Conservation (phyloP, 2,888 invertebrate genomes). For the Macaria notata region DNA sequence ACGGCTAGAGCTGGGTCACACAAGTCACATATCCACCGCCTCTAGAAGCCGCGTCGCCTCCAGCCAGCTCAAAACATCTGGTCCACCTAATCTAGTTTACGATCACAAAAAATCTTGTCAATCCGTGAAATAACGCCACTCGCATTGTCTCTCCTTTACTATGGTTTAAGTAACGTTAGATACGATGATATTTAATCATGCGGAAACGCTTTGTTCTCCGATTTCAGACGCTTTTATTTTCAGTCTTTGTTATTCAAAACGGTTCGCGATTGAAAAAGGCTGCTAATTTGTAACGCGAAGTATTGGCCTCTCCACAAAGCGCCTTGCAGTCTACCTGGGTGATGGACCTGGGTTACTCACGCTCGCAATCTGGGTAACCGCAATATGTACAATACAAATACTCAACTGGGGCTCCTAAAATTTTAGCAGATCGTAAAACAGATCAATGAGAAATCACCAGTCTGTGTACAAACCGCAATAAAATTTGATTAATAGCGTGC, state of each 20-base stretch:
- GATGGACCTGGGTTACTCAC: constrained; percentile 33
- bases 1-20: constrained; percentile 22
- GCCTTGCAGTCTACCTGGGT: constrained; percentile 53
- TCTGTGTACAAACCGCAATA: constrained; percentile 32
- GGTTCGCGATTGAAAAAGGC: constrained; percentile 13
- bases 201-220: constrained; percentile 18
- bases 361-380: constrained; percentile 35
- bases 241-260: constrained; percentile 23
- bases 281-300: constrained; percentile 26
- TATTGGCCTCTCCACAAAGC: constrained; percentile 39
- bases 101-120: constrained; percentile 9
- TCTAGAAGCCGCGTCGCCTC: constrained; percentile 14
- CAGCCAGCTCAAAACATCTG: constrained; percentile 11
- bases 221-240: constrained; percentile 29
- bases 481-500: constrained; percentile 35
- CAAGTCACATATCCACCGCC: neutral
- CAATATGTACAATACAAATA: constrained; percentile 33
- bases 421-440: constrained; percentile 46
- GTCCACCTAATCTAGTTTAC: constrained; percentile 14
- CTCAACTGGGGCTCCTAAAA: constrained; percentile 29
- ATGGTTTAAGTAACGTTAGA: constrained; percentile 20
- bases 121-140: constrained; percentile 21
- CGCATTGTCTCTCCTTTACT: constrained; percentile 17
- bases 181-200: constrained; percentile 21
- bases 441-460: constrained; percentile 33